phyloP scores from a whole-genome alignment of 2,797 vertebrate genomes.

The Melanotaenia pygmaea region DNA sequence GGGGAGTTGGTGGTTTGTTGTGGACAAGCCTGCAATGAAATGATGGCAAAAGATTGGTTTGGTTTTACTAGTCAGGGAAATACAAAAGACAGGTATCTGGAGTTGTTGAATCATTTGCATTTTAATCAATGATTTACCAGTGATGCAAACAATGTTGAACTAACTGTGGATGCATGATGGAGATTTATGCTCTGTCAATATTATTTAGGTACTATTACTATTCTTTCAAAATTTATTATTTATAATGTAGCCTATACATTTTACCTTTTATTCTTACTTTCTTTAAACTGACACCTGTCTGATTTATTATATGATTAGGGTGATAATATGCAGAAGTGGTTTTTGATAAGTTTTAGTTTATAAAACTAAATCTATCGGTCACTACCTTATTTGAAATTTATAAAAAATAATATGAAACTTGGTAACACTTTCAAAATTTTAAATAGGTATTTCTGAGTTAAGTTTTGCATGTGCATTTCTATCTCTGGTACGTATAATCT shows the following conservation, averaged over 20 bases:
- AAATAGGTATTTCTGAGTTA: not conserved
- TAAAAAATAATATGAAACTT: not conserved
- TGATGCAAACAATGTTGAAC: conserved; percentile 25
- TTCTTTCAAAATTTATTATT: conserved; percentile 6
- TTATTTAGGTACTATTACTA: not conserved
- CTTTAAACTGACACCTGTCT: not conserved
- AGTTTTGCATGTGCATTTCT: not conserved
- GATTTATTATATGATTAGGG: not conserved
- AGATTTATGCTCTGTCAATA: conserved; percentile 1
- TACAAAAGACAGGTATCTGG: conserved; percentile 76
- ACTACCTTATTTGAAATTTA: not conserved
- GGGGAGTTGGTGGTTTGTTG: conserved; percentile 80
- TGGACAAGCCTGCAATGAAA: conserved; percentile 73
- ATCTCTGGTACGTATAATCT: not conserved
- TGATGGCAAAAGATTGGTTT: conserved; percentile 66
- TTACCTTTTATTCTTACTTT: not conserved
- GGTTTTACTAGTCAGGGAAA: conserved; percentile 66
- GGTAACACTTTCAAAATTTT: not conserved
- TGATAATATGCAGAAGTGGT: not conserved
- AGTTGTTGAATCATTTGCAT: conserved; percentile 39
- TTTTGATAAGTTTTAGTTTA: not conserved
- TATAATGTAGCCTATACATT: not conserved
- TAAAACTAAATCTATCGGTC: too few species aligned
- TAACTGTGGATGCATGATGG: conserved; percentile 18
- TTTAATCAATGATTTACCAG: conserved; percentile 28